Conservation (phyloP, 2,797 vertebrate species). For the Xerus rutilus region DNA sequence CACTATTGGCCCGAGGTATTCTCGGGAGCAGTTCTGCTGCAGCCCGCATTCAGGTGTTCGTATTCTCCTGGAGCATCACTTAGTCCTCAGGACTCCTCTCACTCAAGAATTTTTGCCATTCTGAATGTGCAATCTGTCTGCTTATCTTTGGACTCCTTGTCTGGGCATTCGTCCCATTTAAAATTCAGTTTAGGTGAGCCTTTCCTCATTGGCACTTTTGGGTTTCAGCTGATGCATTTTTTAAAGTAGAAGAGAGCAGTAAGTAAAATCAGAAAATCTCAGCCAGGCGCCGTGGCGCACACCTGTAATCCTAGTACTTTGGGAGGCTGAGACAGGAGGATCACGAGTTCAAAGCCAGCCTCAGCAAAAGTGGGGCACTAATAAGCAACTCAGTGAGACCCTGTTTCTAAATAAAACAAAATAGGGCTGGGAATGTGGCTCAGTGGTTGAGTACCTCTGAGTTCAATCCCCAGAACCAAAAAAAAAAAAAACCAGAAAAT, state of each 20-base stretch:
- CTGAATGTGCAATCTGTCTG: background rate
- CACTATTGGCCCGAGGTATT: background rate
- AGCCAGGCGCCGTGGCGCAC: no score
- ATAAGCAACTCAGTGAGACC: no score
- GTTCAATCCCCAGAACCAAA: no score
- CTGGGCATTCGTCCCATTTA: conserved; percentile 8
- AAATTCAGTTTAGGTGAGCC: background rate
- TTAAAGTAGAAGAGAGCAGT: background rate
- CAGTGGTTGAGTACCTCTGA: no score
- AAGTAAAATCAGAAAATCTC: background rate
- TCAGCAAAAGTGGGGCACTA: no score
- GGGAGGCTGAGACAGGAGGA: no score
- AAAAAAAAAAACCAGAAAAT: background rate
- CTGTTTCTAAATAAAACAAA: no score
- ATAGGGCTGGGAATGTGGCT: no score
- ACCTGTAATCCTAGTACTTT: no score
- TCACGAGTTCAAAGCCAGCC: no score
- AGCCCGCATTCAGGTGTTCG: background rate
- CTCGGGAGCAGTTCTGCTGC: background rate
- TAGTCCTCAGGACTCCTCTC: background rate
- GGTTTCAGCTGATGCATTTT: conserved; percentile 18
- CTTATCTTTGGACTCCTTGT: background rate
- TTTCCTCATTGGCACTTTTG: background rate
- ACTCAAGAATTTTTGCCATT: background rate
- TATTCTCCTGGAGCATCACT: background rate